Percentiles rank a stretch among this genome's conserved stretches.
These are phyloP conservation scores for Penaeus indicus DNA, from an alignment of 1,140 invertebrate genomes.

Conservation along the genomic window DNA sequence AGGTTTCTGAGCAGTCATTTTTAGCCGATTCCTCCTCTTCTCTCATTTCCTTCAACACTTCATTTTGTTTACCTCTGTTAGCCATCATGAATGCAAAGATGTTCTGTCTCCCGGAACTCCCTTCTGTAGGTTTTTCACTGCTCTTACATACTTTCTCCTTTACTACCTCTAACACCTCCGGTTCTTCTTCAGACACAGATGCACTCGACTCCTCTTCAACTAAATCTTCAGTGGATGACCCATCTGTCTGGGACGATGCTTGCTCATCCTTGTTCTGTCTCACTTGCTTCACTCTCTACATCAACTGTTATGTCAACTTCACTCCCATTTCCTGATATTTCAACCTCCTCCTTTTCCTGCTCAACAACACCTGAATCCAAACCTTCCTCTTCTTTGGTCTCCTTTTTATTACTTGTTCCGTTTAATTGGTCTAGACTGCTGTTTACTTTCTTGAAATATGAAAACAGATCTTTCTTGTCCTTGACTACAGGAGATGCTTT, in stretches of 20 bases:
- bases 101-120: not conserved
- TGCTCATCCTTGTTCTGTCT: not conserved
- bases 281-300: not conserved
- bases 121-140: not conserved
- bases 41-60: not conserved
- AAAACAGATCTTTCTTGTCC: too few relatives aligned
- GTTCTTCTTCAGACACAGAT: too few relatives aligned
- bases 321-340: not conserved
- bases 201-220: too few relatives aligned
- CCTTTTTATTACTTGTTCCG: too few relatives aligned
- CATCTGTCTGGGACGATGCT: not conserved
- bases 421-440: too few relatives aligned
- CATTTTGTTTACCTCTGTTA: conserved; percentile 1
- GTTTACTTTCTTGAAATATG: too few relatives aligned
- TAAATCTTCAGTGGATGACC: too few relatives aligned
- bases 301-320: not conserved
- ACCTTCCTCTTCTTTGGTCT: too few relatives aligned
- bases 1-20: too few relatives aligned
- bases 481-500: too few relatives aligned
- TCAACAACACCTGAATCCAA: not conserved
- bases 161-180: not conserved
- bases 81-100: conserved; percentile 10
- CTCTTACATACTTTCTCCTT: not conserved
- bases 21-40: not conserved
- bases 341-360: not conserved